Evolutionary conservation across 2,888 invertebrate genomes (phyloP), one percentile per base, ranked within the genome.

Genomic region (Ferrisia virgata): DNA sequence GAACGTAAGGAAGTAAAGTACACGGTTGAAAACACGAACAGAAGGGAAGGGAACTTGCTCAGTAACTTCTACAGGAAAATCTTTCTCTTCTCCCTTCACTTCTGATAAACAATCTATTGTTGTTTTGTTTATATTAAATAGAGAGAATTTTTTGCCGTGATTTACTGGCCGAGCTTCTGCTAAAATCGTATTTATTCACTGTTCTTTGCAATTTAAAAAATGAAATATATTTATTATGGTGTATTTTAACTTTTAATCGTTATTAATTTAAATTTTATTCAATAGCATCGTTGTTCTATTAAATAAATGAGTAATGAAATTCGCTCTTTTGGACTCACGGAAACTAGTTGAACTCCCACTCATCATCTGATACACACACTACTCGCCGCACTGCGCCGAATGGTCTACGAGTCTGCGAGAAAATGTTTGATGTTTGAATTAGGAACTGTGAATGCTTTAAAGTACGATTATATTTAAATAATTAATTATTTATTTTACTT

Each of bases 361-460:
- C 36, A 28, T n/a, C 31, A 76, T 36, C 72, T 76, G 72, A 36
- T 76, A 36, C 3, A 58, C 72, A 76, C 72, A 76, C 72, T 36
- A 33, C 36, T 36, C 36, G 72, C 72, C 72, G 36, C 72, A 18
- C 72, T 76, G 72, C 72, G 36, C 72, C 72, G 72, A 76, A 36
- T 36, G 72, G 72, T 76, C 72, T 76, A 18, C 28, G 25, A 76
- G 72, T 76, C 72, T 76, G 36, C 28, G 25, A 76, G 64, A 36
- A 76, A 76, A 76, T 76, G 72, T 76, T 76, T 76, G 72, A 28
- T 76, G 72, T 76, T 76, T 76, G 72, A 36, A 76, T 76, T 76
- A 11, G 72, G 36, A 76, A 25, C 36, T 36, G 72, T 36, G 31
- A 36, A 18, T 76, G 36, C 33, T 18, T 76, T 36, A 28, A 76